These are phyloP conservation scores for Bostrychus sinensis DNA, from an alignment of 2,113 vertebrate genomes.

Conservation along the genomic window DNA sequence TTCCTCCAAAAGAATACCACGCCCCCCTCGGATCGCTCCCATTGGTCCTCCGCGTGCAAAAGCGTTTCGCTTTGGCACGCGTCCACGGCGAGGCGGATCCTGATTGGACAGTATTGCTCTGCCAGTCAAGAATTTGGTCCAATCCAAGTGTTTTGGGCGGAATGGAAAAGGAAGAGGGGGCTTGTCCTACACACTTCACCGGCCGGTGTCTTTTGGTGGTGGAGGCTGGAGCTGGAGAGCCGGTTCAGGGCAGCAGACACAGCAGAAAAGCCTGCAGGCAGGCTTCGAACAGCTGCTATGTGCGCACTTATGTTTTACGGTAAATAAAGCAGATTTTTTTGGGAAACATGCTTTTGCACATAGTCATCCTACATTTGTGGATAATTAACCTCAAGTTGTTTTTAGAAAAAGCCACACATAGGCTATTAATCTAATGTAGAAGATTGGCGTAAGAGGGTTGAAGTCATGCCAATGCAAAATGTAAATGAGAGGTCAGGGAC, in stretches of 20 bases:
- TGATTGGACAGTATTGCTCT: slow-evolving; percentile 61
- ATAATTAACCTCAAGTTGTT: too few relatives aligned
- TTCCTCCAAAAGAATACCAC: slow-evolving; percentile 76
- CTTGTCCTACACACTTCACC: slow-evolving; percentile 73
- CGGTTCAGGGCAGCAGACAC: slow-evolving; percentile 12
- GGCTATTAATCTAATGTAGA: too few relatives aligned
- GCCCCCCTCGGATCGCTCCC: slow-evolving; percentile 68
- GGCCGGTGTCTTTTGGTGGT: slow-evolving; percentile 78
- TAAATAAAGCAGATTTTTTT: background rate
- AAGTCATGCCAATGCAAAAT: too few relatives aligned
- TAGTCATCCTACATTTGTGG: background rate
- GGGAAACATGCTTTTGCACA: background rate
- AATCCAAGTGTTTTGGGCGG: slow-evolving; percentile 39
- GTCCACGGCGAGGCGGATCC: slow-evolving; percentile 55
- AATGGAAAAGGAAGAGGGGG: slow-evolving; percentile 54
- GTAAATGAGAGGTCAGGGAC: too few relatives aligned
- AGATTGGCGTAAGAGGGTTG: too few relatives aligned
- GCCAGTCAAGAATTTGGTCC: slow-evolving; percentile 52
- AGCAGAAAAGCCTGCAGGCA: slow-evolving; percentile 31
- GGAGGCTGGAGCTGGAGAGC: slow-evolving; percentile 43
- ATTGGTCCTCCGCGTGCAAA: slow-evolving; percentile 75
- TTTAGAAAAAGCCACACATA: too few relatives aligned
- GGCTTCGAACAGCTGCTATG: slow-evolving; percentile 10
- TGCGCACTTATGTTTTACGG: slow-evolving; percentile 39
- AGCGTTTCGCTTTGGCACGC: slow-evolving; percentile 81